These are phyloP conservation scores for Isaurus tuberculatus DNA, from an alignment of 92 coral and sea anemone genomes.

Conservation along the genomic window DNA sequence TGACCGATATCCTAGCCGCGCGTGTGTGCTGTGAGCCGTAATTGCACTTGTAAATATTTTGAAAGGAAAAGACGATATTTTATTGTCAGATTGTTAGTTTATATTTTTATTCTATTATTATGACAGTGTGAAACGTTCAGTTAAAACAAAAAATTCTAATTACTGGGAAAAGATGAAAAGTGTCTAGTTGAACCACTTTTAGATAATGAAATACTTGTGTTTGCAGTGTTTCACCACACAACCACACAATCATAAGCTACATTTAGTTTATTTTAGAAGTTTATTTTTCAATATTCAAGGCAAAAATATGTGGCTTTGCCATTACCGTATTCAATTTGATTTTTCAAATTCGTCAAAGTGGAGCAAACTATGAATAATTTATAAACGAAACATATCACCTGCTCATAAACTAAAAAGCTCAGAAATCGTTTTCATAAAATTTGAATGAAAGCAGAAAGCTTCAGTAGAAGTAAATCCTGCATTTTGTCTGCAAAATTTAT, in stretches of 20 bases:
- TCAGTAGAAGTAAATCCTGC: too few species aligned
- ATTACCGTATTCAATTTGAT: slow-evolving; percentile 37
- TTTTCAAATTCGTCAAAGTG: slow-evolving; percentile 37
- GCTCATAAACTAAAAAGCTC: slow-evolving; percentile 33
- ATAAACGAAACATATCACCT: slow-evolving; percentile 10
- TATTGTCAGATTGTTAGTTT: slow-evolving; percentile 29
- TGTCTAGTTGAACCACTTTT: not conserved
- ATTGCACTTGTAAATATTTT: slow-evolving; percentile 10
- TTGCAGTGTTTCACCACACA: not conserved
- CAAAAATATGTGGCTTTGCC: slow-evolving; percentile 16
- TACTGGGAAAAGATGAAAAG: slow-evolving; percentile 17
- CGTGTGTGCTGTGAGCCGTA: not conserved
- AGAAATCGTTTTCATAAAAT: not conserved
- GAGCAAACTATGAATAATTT: slow-evolving; percentile 36
- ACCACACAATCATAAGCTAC: not conserved
- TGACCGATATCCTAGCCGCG: too few species aligned
- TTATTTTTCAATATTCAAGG: slow-evolving; percentile 5
- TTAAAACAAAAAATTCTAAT: slow-evolving; percentile 17
- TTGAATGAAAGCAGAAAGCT: not conserved
- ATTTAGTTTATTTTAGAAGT: not conserved
- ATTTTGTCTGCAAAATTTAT: too few species aligned
- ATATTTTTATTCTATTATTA: slow-evolving; percentile 27
- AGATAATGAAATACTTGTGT: not conserved
- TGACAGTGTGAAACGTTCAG: slow-evolving; percentile 44
- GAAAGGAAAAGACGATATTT: slow-evolving; percentile 15